Conservation (phyloP, 2,797 vertebrate species). For the Mus caroli region DNA sequence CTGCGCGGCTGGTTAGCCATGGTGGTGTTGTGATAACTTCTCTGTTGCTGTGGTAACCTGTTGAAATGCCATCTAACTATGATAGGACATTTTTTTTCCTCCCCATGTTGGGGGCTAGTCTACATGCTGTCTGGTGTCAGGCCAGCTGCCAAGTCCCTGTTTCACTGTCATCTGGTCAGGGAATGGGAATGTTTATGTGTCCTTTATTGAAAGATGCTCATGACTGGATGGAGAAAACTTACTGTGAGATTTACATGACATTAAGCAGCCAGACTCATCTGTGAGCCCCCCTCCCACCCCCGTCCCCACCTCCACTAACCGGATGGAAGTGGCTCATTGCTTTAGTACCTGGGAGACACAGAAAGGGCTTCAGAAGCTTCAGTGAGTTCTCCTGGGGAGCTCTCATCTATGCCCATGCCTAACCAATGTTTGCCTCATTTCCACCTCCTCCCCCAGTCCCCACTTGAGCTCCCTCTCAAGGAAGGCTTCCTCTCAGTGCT, state of each 20-base stretch:
- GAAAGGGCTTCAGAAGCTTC: background rate
- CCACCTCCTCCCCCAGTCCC: too few relatives aligned
- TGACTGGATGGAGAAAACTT: background rate
- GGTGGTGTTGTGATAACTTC: background rate
- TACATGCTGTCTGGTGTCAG: background rate
- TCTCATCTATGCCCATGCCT: background rate
- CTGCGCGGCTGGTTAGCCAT: background rate
- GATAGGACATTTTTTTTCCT: background rate
- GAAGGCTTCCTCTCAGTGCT: background rate
- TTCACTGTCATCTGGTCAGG: background rate
- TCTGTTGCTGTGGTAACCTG: background rate
- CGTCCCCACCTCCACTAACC: background rate
- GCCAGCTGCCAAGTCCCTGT: background rate
- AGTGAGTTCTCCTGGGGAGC: background rate
- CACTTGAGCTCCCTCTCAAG: background rate
- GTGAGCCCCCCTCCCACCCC: background rate
- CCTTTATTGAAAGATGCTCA: background rate
- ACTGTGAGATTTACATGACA: background rate
- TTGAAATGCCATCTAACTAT: background rate
- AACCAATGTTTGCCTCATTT: background rate
- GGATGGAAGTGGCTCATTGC: background rate
- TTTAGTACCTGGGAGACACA: slow-evolving; percentile 9
- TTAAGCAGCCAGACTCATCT: background rate
- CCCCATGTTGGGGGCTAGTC: background rate
- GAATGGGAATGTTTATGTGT: background rate